Conservation (phyloP, 2,888 invertebrate species). For the Prosapia bicincta region DNA sequence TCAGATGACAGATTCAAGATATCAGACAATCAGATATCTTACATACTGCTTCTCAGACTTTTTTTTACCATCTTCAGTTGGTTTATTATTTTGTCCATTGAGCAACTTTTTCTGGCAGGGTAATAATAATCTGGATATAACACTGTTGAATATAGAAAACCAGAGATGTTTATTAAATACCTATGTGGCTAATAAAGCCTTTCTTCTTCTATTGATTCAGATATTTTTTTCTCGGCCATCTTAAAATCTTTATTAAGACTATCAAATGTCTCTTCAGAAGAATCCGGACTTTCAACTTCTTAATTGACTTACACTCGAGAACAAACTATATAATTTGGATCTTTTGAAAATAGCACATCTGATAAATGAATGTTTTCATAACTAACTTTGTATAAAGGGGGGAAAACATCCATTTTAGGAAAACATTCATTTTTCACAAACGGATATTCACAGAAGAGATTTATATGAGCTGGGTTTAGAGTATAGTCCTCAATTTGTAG, state of each 20-base stretch:
- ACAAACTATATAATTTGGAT: not conserved
- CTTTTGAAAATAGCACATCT: not conserved
- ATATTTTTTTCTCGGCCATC: not conserved
- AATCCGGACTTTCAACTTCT: constrained; percentile 8
- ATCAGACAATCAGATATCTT: not conserved
- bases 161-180: constrained; percentile 7
- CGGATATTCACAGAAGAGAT: not conserved
- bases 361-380: constrained; percentile 4
- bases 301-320: not conserved
- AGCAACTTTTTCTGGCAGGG: too few species aligned
- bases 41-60: constrained; percentile 7
- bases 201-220: constrained; percentile 9
- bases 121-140: too few species aligned
- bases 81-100: too few species aligned
- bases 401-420: constrained; percentile 3
- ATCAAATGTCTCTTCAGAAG: not conserved
- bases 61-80: constrained; percentile 4
- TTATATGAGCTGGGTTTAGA: not conserved
- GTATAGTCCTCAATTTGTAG: not conserved
- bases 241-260: too few species aligned
- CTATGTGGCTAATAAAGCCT: not conserved
- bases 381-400: constrained; percentile 4
- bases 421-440: not conserved
- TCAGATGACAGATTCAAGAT: not conserved
- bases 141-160: constrained; percentile 3